Evolutionary conservation across 2,797 vertebrate species (phyloP).

Genomic region (Helicolenus hilgendorfi): DNA sequence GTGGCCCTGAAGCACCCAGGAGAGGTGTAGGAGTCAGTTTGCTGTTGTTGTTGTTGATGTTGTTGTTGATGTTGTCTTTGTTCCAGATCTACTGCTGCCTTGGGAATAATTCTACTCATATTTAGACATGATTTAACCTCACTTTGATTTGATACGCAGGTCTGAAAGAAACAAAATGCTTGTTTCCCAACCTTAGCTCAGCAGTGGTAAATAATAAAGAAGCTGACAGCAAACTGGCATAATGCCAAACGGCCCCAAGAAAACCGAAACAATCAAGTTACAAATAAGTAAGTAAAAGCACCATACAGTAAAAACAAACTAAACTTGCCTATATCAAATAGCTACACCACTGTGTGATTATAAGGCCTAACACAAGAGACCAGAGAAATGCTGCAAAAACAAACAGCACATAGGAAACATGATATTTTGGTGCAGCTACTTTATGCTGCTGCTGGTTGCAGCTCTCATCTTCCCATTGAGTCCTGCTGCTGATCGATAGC

Average conservation of each 20-base stretch:
- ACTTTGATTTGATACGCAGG: slow-evolving; percentile 14
- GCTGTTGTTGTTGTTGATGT: background rate
- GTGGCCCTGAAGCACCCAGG: slow-evolving; percentile 25
- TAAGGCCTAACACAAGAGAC: background rate
- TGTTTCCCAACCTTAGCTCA: background rate
- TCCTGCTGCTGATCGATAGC: slow-evolving; percentile 73
- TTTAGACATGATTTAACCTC: background rate
- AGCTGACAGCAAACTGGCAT: background rate
- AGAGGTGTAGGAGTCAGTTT: background rate
- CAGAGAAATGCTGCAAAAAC: background rate
- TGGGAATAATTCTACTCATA: background rate
- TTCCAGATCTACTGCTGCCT: slow-evolving; percentile 3
- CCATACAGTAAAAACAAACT: background rate
- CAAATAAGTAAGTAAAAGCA: background rate
- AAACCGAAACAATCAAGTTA: background rate
- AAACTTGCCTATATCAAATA: background rate
- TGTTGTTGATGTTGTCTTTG: slow-evolving; percentile 25
- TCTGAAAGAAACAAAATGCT: background rate
- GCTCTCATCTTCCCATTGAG: slow-evolving; percentile 44
- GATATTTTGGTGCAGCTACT: slow-evolving; percentile 23
- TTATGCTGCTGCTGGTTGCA: slow-evolving; percentile 40
- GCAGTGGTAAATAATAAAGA: background rate
- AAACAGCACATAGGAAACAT: background rate
- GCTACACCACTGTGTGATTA: background rate
- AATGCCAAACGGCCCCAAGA: background rate